A percentile compares a stretch with the other conserved stretches of the same genome.
Conservation (phyloP, 2,888 invertebrate species). For the Drosophila mimica region DNA sequence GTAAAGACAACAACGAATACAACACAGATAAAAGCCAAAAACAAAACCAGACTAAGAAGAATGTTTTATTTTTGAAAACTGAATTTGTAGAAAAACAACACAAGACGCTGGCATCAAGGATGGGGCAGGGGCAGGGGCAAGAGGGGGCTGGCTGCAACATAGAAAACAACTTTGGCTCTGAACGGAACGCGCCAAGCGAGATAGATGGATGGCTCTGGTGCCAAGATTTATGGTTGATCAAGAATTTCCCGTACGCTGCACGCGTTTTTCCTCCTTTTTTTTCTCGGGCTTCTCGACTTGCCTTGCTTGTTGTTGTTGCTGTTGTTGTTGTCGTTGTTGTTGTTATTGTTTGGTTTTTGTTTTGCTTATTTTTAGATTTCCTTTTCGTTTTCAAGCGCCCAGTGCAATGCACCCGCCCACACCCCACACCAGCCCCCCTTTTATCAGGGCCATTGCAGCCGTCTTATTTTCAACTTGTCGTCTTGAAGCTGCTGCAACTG, state of each 20-base stretch:
- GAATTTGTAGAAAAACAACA: slow-evolving; percentile 58
- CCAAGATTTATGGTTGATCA: slow-evolving; percentile 83
- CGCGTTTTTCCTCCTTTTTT: slow-evolving; percentile 55
- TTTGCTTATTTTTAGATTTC: slow-evolving; percentile 73
- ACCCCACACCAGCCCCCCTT: background rate
- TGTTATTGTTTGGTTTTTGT: slow-evolving; percentile 27
- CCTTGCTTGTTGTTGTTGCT: slow-evolving; percentile 26
- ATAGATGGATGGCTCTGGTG: slow-evolving; percentile 81
- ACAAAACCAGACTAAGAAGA: slow-evolving; percentile 49
- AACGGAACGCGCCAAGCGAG: slow-evolving; percentile 79
- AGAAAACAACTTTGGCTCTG: slow-evolving; percentile 76
- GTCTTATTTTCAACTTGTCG: slow-evolving; percentile 51
- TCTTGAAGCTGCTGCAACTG: slow-evolving; percentile 30
- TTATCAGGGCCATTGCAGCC: slow-evolving; percentile 24
- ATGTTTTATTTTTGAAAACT: slow-evolving; percentile 71
- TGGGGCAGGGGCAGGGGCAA: background rate
- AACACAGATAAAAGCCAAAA: slow-evolving; percentile 26
- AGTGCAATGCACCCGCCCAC: slow-evolving; percentile 50
- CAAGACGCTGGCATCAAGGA: slow-evolving; percentile 16
- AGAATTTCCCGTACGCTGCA: slow-evolving; percentile 78
- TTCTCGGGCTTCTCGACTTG: slow-evolving; percentile 28
- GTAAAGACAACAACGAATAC: slow-evolving; percentile 8
- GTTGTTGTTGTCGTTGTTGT: slow-evolving; percentile 10
- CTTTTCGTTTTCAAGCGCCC: slow-evolving; percentile 63
- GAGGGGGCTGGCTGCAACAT: slow-evolving; percentile 28